phyloP scores from a whole-genome alignment of 2,888 invertebrate genomes.

The Mythimna pallens region DNA sequence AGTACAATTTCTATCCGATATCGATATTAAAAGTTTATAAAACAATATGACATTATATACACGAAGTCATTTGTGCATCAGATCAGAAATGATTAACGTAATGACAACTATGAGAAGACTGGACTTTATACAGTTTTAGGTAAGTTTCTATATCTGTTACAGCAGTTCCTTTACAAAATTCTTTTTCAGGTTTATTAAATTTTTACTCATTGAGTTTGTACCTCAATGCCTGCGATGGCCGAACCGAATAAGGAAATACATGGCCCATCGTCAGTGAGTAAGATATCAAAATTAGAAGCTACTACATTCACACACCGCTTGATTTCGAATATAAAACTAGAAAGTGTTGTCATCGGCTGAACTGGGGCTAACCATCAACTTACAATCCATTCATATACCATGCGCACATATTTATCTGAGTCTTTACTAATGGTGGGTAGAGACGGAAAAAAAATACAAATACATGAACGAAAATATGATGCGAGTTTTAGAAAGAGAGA shows the following conservation, averaged over 20 bases:
- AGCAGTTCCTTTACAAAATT: constrained; percentile 55
- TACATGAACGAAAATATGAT: not conserved
- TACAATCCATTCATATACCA: constrained; percentile 48
- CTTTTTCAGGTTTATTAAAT: constrained; percentile 41
- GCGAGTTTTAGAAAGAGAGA: not conserved
- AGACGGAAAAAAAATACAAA: not conserved
- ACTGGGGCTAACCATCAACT: constrained; percentile 53
- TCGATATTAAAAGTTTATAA: constrained; percentile 47
- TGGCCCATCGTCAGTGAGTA: constrained; percentile 48
- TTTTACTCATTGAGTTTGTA: constrained; percentile 45
- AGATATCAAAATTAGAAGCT: constrained; percentile 60
- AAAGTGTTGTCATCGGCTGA: constrained; percentile 52
- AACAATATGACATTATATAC: constrained; percentile 61
- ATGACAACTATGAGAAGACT: constrained; percentile 48
- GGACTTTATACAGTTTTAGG: constrained; percentile 58
- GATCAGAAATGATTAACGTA: constrained; percentile 53
- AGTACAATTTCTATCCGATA: constrained; percentile 46
- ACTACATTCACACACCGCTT: constrained; percentile 64
- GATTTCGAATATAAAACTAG: constrained; percentile 64
- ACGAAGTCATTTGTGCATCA: constrained; percentile 60
- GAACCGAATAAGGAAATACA: constrained; percentile 47
- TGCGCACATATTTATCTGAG: constrained; percentile 37
- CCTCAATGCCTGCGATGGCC: constrained; percentile 43
- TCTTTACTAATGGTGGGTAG: constrained; percentile 7
- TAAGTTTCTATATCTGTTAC: constrained; percentile 35